Evolutionary conservation across 2,888 invertebrate genomes (phyloP).

Genomic region (Prostheceraeus crozeri): DNA sequence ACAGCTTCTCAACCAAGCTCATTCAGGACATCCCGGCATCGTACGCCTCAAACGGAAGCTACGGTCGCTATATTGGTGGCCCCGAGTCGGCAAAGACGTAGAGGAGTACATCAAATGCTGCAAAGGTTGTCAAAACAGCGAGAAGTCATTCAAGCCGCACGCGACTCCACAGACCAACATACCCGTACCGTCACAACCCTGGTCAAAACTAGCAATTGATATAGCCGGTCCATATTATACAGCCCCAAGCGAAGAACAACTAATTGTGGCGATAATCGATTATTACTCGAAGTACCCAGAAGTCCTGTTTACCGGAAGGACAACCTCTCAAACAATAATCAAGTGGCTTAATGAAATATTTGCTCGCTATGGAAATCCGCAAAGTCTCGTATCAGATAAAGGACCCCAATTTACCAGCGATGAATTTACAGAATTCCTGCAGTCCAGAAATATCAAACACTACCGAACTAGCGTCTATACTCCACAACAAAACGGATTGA

Average conservation of each 20-base stretch:
- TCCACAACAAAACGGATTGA: conserved; percentile 35
- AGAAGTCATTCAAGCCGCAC: conserved; percentile 2
- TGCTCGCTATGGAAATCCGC: conserved; percentile 43
- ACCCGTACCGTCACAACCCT: not conserved
- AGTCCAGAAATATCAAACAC: conserved; percentile 28
- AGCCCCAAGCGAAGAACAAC: not conserved
- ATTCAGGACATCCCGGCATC: conserved; percentile 19
- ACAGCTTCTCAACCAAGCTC: not conserved
- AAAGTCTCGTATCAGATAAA: conserved; percentile 44
- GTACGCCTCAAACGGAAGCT: conserved; percentile 23
- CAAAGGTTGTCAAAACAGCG: conserved; percentile 10
- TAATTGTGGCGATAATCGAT: conserved; percentile 9
- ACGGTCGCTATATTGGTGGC: conserved; percentile 30
- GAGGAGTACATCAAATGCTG: conserved; percentile 25
- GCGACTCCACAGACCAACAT: not conserved
- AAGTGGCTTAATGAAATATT: conserved; percentile 38
- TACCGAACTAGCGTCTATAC: conserved; percentile 12
- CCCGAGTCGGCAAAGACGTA: conserved; percentile 18
- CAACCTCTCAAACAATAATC: conserved; percentile 19
- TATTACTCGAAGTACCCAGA: conserved; percentile 23
- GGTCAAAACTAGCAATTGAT: conserved; percentile 31
- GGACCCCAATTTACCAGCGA: conserved; percentile 43
- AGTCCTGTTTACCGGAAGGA: not conserved
- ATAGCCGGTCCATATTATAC: not conserved
- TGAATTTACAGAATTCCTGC: conserved; percentile 43